phyloP scores from a whole-genome alignment of 2,113 vertebrate genomes.

The Periophthalmodon schlosseri region DNA sequence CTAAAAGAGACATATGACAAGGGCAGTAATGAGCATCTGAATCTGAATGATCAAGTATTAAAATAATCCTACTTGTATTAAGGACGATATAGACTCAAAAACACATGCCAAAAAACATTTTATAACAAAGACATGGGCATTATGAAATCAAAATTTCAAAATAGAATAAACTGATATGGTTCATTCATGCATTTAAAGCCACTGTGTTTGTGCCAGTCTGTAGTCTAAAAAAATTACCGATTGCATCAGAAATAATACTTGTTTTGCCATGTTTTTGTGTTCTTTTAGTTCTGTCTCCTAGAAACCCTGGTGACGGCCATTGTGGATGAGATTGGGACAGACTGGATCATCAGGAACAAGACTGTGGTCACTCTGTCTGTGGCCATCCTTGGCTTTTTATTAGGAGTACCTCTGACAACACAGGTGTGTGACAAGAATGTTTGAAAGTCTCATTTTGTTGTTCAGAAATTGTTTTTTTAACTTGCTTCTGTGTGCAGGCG shows the following conservation, averaged over 20 bases:
- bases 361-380: constrained; percentile 88
- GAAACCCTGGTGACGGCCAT: constrained; percentile 95
- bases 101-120: too few species aligned
- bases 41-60: too few species aligned
- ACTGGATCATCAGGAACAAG: constrained; percentile 95
- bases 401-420: constrained; percentile 92
- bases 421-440: constrained; percentile 72
- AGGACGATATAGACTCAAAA: too few species aligned
- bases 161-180: too few species aligned
- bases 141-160: too few species aligned
- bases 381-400: constrained; percentile 87
- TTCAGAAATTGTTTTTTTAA: not conserved
- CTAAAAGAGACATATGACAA: too few species aligned
- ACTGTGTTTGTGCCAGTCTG: not conserved
- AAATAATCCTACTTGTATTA: too few species aligned
- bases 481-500: constrained; percentile 76
- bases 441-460: not conserved
- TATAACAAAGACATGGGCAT: too few species aligned
- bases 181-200: not conserved
- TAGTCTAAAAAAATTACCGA: not conserved
- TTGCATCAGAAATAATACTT: not conserved
- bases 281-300: constrained; percentile 89
- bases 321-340: constrained; percentile 94
- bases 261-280: not conserved
- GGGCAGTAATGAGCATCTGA: too few species aligned